phyloP scores from a whole-genome alignment of 2,797 vertebrate genomes.

The Ficedula albicollis region DNA sequence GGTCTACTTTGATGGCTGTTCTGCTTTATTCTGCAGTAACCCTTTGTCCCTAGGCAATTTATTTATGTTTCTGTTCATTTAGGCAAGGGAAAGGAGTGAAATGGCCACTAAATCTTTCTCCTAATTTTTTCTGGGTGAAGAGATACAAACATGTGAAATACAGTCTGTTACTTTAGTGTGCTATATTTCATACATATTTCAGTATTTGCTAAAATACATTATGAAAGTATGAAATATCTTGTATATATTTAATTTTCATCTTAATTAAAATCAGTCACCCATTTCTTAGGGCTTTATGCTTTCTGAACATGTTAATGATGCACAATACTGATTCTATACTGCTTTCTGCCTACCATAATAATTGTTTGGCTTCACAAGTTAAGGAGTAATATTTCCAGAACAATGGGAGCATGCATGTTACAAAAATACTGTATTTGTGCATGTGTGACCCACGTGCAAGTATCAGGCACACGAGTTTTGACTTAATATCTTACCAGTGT shows the following conservation, averaged over 20 bases:
- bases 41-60: background rate
- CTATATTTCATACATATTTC: background rate
- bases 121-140: background rate
- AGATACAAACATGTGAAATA: background rate
- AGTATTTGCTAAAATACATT: background rate
- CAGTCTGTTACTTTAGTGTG: background rate
- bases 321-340: background rate
- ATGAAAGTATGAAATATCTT: background rate
- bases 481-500: background rate
- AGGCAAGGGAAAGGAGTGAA: background rate
- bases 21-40: background rate
- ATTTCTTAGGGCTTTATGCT: background rate
- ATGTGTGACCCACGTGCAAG: background rate
- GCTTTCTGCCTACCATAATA: background rate
- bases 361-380: background rate
- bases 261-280: background rate
- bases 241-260: background rate
- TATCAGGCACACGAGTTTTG: background rate
- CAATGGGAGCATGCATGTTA: background rate
- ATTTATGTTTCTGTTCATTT: background rate
- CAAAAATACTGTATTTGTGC: background rate
- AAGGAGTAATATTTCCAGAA: background rate
- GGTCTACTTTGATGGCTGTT: background rate
- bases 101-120: background rate
- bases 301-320: background rate